phyloP scores from a whole-genome alignment of 2,797 vertebrate species.

The Fundulus diaphanus region DNA sequence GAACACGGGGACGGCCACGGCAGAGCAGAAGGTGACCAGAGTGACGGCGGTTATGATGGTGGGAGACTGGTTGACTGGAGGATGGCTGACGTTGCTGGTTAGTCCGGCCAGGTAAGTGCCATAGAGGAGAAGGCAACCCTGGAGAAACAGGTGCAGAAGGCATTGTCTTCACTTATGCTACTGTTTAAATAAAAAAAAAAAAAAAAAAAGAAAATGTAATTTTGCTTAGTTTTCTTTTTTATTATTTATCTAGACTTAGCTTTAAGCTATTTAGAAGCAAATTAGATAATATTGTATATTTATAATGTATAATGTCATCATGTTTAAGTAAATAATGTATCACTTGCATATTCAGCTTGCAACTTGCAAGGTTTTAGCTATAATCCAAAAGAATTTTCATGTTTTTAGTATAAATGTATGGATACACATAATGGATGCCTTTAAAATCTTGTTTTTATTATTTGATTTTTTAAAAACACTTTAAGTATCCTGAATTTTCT shows the following conservation, averaged over 20 bases:
- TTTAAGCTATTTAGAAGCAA: not conserved
- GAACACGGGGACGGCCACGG: conserved; percentile 84
- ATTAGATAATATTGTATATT: not conserved
- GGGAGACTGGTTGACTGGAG: conserved; percentile 95
- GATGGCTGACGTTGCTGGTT: conserved; percentile 91
- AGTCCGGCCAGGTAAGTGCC: conserved; percentile 94
- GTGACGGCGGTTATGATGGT: conserved; percentile 91
- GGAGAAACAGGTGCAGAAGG: conserved; percentile 7
- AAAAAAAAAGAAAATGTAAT: not conserved
- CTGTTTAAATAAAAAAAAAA: not conserved
- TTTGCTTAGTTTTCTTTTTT: not conserved
- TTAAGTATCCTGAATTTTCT: no score
- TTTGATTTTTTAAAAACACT: no score
- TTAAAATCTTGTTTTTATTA: no score
- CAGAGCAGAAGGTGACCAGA: conserved; percentile 83
- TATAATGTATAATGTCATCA: not conserved
- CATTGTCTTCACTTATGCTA: not conserved
- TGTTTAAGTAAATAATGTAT: not conserved
- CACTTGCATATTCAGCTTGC: not conserved
- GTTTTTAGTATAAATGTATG: no score
- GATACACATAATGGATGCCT: no score
- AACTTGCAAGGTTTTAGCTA: no score
- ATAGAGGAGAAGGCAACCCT: conserved; percentile 91
- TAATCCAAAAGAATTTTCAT: no score
- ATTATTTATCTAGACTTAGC: not conserved